These are phyloP conservation scores for Pipistrellus pygmaeus DNA, from an alignment of 2,797 vertebrate genomes.

Conservation along the genomic window DNA sequence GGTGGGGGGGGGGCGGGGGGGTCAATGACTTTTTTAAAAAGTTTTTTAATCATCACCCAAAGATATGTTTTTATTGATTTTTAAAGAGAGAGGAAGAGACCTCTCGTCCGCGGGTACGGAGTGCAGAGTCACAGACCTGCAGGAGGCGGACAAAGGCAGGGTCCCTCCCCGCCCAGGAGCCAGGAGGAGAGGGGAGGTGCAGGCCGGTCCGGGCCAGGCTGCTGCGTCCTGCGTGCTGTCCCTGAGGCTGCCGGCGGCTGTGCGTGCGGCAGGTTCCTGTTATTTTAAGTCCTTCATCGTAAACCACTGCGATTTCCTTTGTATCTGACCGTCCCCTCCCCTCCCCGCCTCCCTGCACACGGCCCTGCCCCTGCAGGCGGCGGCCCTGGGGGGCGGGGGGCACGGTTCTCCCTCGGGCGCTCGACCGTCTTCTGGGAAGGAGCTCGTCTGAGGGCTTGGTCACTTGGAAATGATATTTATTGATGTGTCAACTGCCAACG, in stretches of 20 bases:
- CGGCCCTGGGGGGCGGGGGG: background rate
- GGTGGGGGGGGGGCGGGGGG: too few relatives aligned
- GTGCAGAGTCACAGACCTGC: constrained; percentile 76
- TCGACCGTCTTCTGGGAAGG: constrained; percentile 75
- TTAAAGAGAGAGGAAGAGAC: background rate
- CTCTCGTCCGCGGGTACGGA: constrained; percentile 76
- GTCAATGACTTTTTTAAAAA: too few relatives aligned
- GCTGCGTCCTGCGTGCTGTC: constrained; percentile 71
- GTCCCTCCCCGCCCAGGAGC: background rate
- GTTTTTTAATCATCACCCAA: too few relatives aligned
- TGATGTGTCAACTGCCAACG: constrained; percentile 87
- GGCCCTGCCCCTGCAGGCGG: constrained; percentile 62
- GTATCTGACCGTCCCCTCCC: constrained; percentile 2
- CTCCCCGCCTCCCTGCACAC: background rate
- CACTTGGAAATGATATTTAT: constrained; percentile 82
- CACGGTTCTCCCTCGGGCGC: constrained; percentile 59
- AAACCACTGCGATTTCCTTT: constrained; percentile 82
- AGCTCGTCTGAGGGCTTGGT: constrained; percentile 72
- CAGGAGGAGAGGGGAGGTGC: constrained; percentile 46
- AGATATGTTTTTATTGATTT: too few relatives aligned
- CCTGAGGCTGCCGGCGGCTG: constrained; percentile 80
- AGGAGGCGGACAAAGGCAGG: constrained; percentile 68
- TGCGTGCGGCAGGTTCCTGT: constrained; percentile 90
- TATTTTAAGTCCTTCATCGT: constrained; percentile 93
- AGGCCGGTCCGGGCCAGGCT: constrained; percentile 70